Evolutionary conservation across 2,797 vertebrate genomes (phyloP), one percentile per base, ranked within the genome.

Genomic region (Lutjanus campechanus): DNA sequence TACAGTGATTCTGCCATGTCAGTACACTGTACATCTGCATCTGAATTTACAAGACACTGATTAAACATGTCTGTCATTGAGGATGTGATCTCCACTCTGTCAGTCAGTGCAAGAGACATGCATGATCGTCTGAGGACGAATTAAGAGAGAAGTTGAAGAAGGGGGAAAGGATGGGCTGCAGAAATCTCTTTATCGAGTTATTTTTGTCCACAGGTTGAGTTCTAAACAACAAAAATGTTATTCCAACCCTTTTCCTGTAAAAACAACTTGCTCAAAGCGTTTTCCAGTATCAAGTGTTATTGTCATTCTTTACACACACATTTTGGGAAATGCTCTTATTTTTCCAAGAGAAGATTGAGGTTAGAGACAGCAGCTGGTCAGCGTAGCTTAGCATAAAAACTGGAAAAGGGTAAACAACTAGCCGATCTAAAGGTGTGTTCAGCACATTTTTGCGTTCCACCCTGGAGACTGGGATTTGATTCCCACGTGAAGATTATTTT

Each of bases 21-120:
- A 56, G 74, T 65, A 43, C 41, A 56, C 81, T 83, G 83, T 77
- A 54, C 53, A 62, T 58, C 43, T 68, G 43, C 22, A 9, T 81
- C 77, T 86, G 61, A 81, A 68, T 83, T 79, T 66, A 84, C 43
- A 73, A 82, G 77, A 87, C 77, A 86, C 73, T 85, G 84, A 94
- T 89, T 89, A 91, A 92, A 86, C 61, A 76, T 62, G 75, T 78
- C 44, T 65, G 41, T 73, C 73, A 72, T 15, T 17, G 36, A 83
- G 13, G 62, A 44, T 66, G 71, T 75, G 55, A 41, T 70, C 58
- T 36, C 59, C 36, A 58, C n/a, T 82, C 67, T 76, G 60, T 82
- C 20, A 44, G 5, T 62, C 43, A 70, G n/a, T 15, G 71, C 3
- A 15, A 36, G 65, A 83, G 53, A 55, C 25, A 5, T 50, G 56